A percentile compares a stretch with the other conserved stretches of the same genome.
Evolutionary conservation across 2,113 vertebrate species (phyloP).

Genomic region (Phasianus colchicus): DNA sequence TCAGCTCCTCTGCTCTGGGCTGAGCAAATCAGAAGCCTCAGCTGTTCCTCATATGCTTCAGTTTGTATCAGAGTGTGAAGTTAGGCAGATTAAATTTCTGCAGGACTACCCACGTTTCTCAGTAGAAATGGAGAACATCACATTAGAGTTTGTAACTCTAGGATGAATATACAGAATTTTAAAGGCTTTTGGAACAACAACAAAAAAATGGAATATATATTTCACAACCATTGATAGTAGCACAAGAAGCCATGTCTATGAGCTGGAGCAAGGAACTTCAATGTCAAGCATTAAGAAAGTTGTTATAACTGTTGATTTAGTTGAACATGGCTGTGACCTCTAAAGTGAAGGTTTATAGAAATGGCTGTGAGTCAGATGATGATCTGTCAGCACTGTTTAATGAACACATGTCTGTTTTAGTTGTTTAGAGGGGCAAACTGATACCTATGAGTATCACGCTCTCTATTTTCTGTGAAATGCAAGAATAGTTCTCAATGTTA

Average conservation of each 20-base stretch:
- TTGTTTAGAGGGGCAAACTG: neutral
- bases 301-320: neutral
- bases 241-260: neutral
- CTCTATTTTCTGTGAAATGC: neutral
- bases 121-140: neutral
- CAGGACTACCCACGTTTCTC: neutral
- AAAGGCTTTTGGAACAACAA: neutral
- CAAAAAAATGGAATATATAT: neutral
- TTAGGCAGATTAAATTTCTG: neutral
- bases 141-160: neutral
- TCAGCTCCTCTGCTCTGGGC: neutral
- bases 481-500: neutral
- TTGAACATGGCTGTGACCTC: neutral
- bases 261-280: neutral
- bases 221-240: neutral
- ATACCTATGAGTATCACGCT: neutral
- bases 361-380: neutral
- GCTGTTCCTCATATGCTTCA: neutral
- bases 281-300: neutral
- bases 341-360: neutral
- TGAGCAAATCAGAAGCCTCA: neutral
- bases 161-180: neutral
- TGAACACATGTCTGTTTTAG: neutral
- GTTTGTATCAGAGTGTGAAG: neutral
- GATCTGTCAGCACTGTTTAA: neutral